These are phyloP conservation scores for Cheilosia scutellata DNA, from an alignment of 2,888 invertebrate genomes.

Conservation along the genomic window DNA sequence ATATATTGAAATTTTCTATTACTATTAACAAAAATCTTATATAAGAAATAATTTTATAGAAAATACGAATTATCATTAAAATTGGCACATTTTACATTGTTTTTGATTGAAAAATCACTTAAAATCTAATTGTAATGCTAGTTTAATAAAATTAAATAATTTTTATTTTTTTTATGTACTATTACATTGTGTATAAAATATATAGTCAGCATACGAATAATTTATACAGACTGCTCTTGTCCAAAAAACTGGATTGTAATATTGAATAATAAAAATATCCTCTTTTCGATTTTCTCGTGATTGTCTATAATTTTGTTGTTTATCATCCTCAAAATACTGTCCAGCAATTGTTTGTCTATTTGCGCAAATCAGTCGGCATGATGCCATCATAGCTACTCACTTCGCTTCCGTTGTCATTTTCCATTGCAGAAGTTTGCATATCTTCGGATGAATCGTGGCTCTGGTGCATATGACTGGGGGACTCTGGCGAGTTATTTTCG, in stretches of 20 bases:
- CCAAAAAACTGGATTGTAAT: constrained; percentile 73
- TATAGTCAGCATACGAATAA: constrained; percentile 56
- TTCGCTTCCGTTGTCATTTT: constrained; percentile 78
- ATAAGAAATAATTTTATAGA: constrained; percentile 54
- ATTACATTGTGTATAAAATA: constrained; percentile 67
- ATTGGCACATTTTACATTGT: constrained; percentile 76
- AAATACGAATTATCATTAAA: constrained; percentile 69
- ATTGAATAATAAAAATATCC: constrained; percentile 65
- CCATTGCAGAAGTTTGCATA: constrained; percentile 73
- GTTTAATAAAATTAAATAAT: constrained; percentile 59
- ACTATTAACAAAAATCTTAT: constrained; percentile 56
- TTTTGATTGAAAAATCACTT: constrained; percentile 70
- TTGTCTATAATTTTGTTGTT: constrained; percentile 57
- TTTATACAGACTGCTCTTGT: constrained; percentile 64
- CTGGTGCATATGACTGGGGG: constrained; percentile 69
- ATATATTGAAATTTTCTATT: constrained; percentile 57
- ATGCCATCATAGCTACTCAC: constrained; percentile 74
- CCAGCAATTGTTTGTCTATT: constrained; percentile 74
- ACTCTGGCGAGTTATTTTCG: constrained; percentile 77
- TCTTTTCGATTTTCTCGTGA: constrained; percentile 37
- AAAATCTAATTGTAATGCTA: constrained; percentile 39
- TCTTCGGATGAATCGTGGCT: constrained; percentile 67
- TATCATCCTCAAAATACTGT: constrained; percentile 44
- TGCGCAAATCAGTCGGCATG: constrained; percentile 78
- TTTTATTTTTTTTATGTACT: constrained; percentile 24